Conservation (phyloP, 2,113 vertebrate species). For the Origma solitaria region DNA sequence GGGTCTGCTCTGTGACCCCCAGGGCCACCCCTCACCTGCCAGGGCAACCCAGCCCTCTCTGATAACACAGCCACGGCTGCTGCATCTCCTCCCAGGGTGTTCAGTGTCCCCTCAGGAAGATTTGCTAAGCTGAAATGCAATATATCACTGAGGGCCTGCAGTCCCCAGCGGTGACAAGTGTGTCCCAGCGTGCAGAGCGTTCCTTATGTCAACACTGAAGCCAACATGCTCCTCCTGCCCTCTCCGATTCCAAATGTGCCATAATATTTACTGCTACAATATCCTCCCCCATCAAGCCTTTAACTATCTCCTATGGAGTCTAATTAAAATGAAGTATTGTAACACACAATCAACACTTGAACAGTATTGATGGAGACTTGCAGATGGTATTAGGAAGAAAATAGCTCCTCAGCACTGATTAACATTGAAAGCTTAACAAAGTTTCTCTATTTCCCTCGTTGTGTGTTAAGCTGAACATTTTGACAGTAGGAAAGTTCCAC, state of each 20-base stretch:
- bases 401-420: neutral
- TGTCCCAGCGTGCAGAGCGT: neutral
- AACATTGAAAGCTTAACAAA: neutral
- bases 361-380: neutral
- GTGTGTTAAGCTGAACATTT: neutral
- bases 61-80: neutral
- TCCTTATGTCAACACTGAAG: neutral
- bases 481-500: neutral
- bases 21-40: rapidly evolving
- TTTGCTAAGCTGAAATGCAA: neutral
- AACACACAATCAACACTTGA: neutral
- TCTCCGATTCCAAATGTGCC: neutral
- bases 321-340: slow-evolving; percentile 53
- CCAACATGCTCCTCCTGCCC: neutral
- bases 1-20: rapidly evolving
- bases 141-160: neutral
- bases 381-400: neutral
- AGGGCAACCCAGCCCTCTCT: rapidly evolving
- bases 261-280: slow-evolving; percentile 23
- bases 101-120: neutral
- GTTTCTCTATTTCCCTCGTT: neutral
- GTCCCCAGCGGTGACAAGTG: neutral
- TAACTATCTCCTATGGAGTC: neutral
- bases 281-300: neutral
- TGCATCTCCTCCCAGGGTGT: neutral